Evolutionary conservation across 2,888 invertebrate genomes (phyloP).

Genomic region (Calliphora vomitoria): DNA sequence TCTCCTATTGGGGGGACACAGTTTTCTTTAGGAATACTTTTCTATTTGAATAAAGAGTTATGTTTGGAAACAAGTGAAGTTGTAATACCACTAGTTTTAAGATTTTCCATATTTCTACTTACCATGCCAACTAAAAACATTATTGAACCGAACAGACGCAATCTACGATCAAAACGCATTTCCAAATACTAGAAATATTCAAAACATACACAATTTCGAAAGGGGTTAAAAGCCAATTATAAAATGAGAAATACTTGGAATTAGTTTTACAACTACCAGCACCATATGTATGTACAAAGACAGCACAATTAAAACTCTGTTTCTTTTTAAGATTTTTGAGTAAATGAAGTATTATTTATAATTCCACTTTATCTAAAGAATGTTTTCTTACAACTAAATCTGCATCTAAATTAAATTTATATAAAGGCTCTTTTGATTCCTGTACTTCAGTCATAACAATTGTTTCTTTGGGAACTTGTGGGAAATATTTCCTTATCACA

Average conservation of each 20-base stretch:
- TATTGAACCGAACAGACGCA: conserved; percentile 89
- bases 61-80: no score
- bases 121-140: conserved; percentile 89
- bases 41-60: neutral
- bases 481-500: conserved; percentile 86
- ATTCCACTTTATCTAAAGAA: conserved; percentile 66
- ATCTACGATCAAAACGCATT: conserved; percentile 88
- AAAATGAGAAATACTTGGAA: neutral
- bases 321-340: neutral
- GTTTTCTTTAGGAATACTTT: neutral
- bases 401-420: conserved; percentile 3
- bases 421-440: conserved; percentile 44
- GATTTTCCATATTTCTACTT: conserved; percentile 81
- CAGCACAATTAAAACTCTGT: neutral
- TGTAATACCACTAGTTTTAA: no score
- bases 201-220: conserved; percentile 18
- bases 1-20: no score
- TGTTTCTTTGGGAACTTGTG: conserved; percentile 58
- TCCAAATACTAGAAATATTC: conserved; percentile 88
- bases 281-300: neutral
- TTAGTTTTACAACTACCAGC: neutral
- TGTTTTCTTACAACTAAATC: conserved; percentile 14
- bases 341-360: neutral
- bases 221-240: neutral
- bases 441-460: neutral